Evolutionary conservation across 2,113 vertebrate species (phyloP).

Genomic region (Eupsittula cactorum): DNA sequence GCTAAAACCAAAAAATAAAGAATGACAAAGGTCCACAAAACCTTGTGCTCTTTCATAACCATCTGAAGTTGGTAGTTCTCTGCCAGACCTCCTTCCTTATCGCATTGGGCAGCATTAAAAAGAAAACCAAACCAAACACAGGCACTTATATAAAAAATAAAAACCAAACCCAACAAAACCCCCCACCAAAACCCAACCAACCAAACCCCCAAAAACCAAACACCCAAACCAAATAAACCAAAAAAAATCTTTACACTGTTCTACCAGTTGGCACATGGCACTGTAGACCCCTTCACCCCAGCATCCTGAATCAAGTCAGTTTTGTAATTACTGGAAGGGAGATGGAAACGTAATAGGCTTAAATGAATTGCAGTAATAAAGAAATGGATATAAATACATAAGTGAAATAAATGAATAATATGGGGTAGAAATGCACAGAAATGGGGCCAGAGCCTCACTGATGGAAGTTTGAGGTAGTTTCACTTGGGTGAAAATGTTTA

Average conservation of each 20-base stretch:
- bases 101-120: rapidly evolving
- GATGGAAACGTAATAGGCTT: background rate
- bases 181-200: background rate
- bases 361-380: background rate
- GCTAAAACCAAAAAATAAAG: background rate
- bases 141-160: background rate
- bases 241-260: background rate
- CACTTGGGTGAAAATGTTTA: background rate
- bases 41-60: background rate
- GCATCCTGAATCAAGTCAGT: background rate
- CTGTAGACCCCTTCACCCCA: background rate
- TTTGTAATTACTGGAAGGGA: background rate
- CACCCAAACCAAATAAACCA: background rate
- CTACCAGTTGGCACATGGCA: background rate
- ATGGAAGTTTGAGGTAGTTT: background rate
- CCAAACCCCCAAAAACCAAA: background rate
- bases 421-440: background rate
- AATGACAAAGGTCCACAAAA: background rate
- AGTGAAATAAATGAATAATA: background rate
- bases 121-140: background rate
- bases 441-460: background rate
- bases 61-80: background rate
- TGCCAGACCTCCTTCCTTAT: background rate
- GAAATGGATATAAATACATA: background rate
- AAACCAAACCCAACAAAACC: background rate